Evolutionary conservation across 1,140 invertebrate species (phyloP).

Genomic region (Pissodes strobi): DNA sequence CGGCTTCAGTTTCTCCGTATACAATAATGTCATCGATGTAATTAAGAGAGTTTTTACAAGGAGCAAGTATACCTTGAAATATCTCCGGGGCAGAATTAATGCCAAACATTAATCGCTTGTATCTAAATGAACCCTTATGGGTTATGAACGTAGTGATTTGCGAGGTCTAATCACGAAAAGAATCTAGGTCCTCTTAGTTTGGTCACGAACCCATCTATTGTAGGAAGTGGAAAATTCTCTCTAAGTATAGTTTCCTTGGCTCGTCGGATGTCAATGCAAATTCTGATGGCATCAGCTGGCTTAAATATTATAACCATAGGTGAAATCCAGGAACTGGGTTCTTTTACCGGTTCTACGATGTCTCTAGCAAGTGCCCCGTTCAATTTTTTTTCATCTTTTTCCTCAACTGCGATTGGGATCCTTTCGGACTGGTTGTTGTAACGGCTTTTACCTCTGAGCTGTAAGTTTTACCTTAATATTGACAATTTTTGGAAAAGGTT

Average conservation of each 20-base stretch:
- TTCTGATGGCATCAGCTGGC: slow-evolving; percentile 42
- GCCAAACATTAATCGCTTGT: slow-evolving; percentile 50
- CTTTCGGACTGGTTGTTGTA: slow-evolving; percentile 38
- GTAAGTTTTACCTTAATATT: slow-evolving; percentile 41
- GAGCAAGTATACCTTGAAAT: slow-evolving; percentile 21
- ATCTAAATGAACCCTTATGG: slow-evolving; percentile 50
- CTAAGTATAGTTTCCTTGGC: slow-evolving; percentile 45
- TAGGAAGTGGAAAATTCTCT: slow-evolving; percentile 44
- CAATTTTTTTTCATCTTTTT: slow-evolving; percentile 35
- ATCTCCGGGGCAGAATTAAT: slow-evolving; percentile 32
- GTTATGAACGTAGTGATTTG: slow-evolving; percentile 53
- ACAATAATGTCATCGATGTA: slow-evolving; percentile 34
- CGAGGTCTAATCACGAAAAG: slow-evolving; percentile 29
- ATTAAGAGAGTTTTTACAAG: slow-evolving; percentile 27
- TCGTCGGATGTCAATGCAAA: slow-evolving; percentile 48
- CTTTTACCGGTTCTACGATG: slow-evolving; percentile 41
- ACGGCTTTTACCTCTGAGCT: slow-evolving; percentile 37
- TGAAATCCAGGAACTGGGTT: slow-evolving; percentile 44
- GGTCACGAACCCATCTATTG: slow-evolving; percentile 40
- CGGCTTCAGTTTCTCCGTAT: slow-evolving; percentile 14
- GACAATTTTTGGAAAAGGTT: slow-evolving; percentile 42
- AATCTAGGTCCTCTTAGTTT: slow-evolving; percentile 31
- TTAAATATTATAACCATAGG: slow-evolving; percentile 43
- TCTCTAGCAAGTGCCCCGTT: slow-evolving; percentile 39
- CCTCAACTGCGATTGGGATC: slow-evolving; percentile 42